Evolutionary conservation across 1,140 invertebrate species (phyloP), one percentile per base, ranked within the genome.

Genomic region (Drosophila truncata): DNA sequence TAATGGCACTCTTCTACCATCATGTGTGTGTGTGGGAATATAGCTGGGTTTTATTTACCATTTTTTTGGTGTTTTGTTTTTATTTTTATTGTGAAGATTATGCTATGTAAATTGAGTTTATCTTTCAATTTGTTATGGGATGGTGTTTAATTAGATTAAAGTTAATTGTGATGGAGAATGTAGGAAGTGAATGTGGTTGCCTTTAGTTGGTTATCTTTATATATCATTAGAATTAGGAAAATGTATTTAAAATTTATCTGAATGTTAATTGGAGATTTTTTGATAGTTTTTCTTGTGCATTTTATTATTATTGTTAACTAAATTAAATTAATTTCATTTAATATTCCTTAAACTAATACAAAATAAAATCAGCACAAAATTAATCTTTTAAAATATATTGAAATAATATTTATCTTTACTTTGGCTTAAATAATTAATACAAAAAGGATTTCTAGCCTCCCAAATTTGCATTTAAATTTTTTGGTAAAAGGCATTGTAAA

Each of bases 381-480:
- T 3, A 29, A 76, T 39, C 9, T 27, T 9, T 33, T 7, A 47
- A 57, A 27, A 10, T 49, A 27, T 39, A 69, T 33, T 47, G 18
- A 44, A 20, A 27, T 11, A 29, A 66, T 76, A 65, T 75, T 76
- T 20, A 52, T 44, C 42, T 31, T 39, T 10, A 63, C 16, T 29
- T 31, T 54, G 66, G 63, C 66, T 76, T 86, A 77, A 88, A 88
- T 86, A 86, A 80, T 88, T 80, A 64, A 73, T 77, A 47, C 60
- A 55, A 27, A 76, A 69, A 72, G 57, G 60, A 78, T 86, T 85
- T 71, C 16, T 13, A n/a, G 58, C 20, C 63, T 64, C 5, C 52
- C 10, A 64, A 73, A 86, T 86, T 83, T 87, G 66, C 83, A 87
- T 85, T 77, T 78, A 63, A 69, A 58, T 63, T 67, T 46, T 47